phyloP scores from a whole-genome alignment of 2,113 vertebrate genomes.

The Microtus montanus region DNA sequence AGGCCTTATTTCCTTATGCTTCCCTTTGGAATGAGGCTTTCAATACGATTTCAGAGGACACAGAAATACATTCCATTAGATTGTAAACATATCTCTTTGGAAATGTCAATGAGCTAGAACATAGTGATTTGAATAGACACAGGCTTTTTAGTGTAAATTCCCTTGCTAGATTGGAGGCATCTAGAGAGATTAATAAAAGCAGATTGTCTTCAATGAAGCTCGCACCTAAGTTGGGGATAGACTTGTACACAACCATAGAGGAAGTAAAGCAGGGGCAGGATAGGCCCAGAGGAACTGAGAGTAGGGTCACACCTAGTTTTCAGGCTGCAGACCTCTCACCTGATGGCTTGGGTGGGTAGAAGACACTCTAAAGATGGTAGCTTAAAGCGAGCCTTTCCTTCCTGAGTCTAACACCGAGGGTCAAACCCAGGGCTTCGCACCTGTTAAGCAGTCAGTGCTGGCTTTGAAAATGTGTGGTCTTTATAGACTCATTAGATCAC shows the following conservation, averaged over 20 bases:
- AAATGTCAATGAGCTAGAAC: neutral
- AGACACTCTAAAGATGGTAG: neutral
- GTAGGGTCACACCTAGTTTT: neutral
- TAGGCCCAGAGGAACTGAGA: neutral
- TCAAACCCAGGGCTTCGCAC: neutral
- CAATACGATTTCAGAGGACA: neutral
- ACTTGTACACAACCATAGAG: fast-evolving
- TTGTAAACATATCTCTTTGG: neutral
- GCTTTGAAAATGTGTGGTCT: neutral
- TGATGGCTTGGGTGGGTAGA: neutral
- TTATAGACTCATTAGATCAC: neutral
- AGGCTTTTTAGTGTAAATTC: neutral
- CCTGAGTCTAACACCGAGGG: neutral
- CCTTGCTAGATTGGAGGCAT: neutral
- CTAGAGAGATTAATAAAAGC: neutral
- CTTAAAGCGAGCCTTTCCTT: fast-evolving
- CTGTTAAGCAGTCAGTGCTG: neutral
- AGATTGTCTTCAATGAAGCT: fast-evolving
- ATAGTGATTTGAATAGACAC: neutral
- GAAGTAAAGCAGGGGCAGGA: neutral
- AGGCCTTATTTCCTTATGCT: too few relatives aligned
- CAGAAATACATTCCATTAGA: neutral
- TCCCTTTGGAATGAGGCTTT: neutral
- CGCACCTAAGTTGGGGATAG: fast-evolving
- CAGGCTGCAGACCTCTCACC: neutral